Percentiles rank a stretch among this genome's conserved stretches.
Conservation (phyloP, 2,113 vertebrate species). For the Archocentrus centrarchus region DNA sequence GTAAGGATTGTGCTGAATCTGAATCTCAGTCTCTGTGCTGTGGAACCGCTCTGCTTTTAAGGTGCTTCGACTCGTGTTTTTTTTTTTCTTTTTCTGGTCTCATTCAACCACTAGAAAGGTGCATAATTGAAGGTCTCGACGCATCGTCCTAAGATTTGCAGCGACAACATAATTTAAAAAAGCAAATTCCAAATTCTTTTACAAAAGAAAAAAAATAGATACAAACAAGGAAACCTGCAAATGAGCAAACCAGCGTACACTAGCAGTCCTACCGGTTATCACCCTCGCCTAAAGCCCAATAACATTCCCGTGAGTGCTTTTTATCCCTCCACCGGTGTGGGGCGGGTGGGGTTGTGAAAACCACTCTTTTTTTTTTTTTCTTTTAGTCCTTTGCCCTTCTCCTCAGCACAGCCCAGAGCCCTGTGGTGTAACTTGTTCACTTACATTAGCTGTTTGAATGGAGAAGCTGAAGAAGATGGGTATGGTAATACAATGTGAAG, state of each 20-base stretch:
- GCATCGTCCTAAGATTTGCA: constrained; percentile 38
- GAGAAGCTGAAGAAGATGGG: constrained; percentile 83
- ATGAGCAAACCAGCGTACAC: constrained; percentile 53
- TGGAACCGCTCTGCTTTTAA: constrained; percentile 70
- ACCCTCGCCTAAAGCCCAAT: constrained; percentile 12
- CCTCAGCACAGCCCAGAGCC: constrained; percentile 76
- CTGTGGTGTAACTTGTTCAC: constrained; percentile 51
- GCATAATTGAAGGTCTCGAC: constrained; percentile 56
- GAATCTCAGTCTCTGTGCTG: constrained; percentile 38
- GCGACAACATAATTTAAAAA: constrained; percentile 43
- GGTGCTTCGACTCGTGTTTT: constrained; percentile 72
- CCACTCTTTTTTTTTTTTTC: no score
- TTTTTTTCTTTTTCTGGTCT: constrained; percentile 63
- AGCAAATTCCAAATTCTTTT: constrained; percentile 59
- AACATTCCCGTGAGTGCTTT: constrained; percentile 8
- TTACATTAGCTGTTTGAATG: constrained; percentile 9
- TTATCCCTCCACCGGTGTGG: background rate
- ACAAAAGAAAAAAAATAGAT: constrained; percentile 62
- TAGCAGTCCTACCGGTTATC: constrained; percentile 40
- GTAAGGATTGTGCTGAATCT: constrained; percentile 48
- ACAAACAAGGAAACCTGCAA: constrained; percentile 50
- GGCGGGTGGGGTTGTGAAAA: no score
- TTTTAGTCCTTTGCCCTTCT: constrained; percentile 25
- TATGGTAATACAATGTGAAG: constrained; percentile 86
- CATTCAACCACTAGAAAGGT: constrained; percentile 74